Conservation (phyloP, 2,113 vertebrate species). For the Oriolus oriolus region DNA sequence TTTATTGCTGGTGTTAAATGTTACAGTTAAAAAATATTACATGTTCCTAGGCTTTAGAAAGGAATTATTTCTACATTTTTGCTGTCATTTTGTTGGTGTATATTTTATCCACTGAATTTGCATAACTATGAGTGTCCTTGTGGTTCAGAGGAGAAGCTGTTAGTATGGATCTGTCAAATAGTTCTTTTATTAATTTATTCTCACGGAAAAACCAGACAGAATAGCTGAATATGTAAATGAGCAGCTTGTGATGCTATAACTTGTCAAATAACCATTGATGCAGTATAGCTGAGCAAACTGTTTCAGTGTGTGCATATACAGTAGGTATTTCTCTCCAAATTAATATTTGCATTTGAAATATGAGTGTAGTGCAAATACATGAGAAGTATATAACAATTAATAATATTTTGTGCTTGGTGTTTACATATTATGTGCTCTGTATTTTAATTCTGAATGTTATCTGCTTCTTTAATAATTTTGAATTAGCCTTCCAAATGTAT, state of each 20-base stretch:
- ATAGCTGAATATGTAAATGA: constrained; percentile 9
- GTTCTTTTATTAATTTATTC: constrained; percentile 27
- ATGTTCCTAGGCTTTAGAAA: neutral
- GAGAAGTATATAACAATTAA: constrained; percentile 58
- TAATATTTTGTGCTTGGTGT: constrained; percentile 58
- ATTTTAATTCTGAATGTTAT: constrained; percentile 46
- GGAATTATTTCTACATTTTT: neutral
- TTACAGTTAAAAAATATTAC: neutral
- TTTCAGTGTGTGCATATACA: constrained; percentile 60
- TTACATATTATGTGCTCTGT: constrained; percentile 42
- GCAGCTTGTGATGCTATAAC: constrained; percentile 10
- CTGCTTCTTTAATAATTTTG: constrained; percentile 20
- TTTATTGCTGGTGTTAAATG: neutral
- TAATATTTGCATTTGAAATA: constrained; percentile 62
- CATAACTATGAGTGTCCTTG: neutral
- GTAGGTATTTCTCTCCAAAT: constrained; percentile 52
- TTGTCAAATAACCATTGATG: constrained; percentile 47
- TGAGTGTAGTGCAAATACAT: constrained; percentile 46
- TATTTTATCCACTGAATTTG: neutral
- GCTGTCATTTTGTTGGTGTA: neutral
- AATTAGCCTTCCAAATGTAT: constrained; percentile 25
- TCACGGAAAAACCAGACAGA: neutral
- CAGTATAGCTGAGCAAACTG: constrained; percentile 55
- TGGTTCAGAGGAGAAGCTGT: neutral
- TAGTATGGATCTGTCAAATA: neutral